Evolutionary conservation across 2,797 vertebrate species (phyloP).

Genomic region (Sebastes steindachneri): DNA sequence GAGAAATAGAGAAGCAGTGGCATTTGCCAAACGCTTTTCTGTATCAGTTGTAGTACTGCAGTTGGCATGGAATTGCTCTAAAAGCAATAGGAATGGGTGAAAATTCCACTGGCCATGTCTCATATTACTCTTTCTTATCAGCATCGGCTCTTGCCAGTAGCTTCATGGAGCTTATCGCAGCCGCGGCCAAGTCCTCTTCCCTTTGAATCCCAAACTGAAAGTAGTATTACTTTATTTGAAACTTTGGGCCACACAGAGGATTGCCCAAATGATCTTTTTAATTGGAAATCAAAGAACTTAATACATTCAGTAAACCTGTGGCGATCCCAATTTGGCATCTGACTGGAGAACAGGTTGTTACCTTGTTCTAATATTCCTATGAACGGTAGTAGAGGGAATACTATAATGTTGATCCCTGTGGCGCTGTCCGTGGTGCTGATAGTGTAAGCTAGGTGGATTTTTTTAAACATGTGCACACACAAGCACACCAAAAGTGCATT

Average conservation of each 20-base stretch:
- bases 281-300: constrained; percentile 61
- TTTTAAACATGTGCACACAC: not conserved
- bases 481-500: not conserved
- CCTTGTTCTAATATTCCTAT: constrained; percentile 34
- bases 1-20: constrained; percentile 16
- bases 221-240: constrained; percentile 61
- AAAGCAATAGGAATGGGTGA: constrained; percentile 32
- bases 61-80: constrained; percentile 39
- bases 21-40: constrained; percentile 48
- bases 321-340: constrained; percentile 47
- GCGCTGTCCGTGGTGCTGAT: constrained; percentile 51
- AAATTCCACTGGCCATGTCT: constrained; percentile 46
- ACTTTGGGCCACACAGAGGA: constrained; percentile 47
- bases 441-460: not conserved
- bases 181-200: constrained; percentile 38
- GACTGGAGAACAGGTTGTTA: constrained; percentile 37
- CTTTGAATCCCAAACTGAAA: constrained; percentile 53
- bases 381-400: constrained; percentile 16
- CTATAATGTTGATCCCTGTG: constrained; percentile 49
- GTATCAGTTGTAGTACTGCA: constrained; percentile 33
- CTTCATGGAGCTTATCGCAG: constrained; percentile 53
- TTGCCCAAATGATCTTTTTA: constrained; percentile 58
- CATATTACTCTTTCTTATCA: constrained; percentile 61
- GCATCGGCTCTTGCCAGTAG: constrained; percentile 47
- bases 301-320: constrained; percentile 56